Conservation (phyloP, 1,140 invertebrate species). For the Pseudobourletiella spinata region DNA sequence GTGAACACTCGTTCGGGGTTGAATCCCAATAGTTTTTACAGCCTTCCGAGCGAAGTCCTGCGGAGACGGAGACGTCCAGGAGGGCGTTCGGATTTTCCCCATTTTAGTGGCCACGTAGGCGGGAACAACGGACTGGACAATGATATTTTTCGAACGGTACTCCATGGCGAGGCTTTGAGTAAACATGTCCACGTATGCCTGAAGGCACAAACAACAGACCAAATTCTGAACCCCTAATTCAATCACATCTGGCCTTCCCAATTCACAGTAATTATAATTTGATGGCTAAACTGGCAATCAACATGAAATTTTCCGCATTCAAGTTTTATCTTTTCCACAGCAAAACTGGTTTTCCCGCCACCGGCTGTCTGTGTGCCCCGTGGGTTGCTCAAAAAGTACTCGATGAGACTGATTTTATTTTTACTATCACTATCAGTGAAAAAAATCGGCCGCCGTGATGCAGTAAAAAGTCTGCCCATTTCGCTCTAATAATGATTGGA, state of each 20-base stretch:
- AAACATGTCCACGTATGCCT: slow-evolving; percentile 71
- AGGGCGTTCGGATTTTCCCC: slow-evolving; percentile 70
- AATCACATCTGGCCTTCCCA: no score
- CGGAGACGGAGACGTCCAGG: slow-evolving; percentile 66
- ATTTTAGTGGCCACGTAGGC: slow-evolving; percentile 87
- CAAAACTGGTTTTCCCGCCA: no score
- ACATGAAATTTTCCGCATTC: neutral
- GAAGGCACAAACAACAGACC: no score
- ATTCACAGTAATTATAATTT: neutral
- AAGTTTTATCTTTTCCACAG: neutral
- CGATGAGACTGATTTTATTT: no score
- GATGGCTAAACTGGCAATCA: neutral
- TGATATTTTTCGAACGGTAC: slow-evolving; percentile 64
- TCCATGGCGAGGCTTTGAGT: slow-evolving; percentile 67
- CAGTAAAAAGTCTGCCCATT: neutral
- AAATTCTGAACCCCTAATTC: no score
- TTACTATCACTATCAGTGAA: no score
- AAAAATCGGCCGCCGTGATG: no score
- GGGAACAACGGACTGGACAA: slow-evolving; percentile 71
- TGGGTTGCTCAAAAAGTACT: no score
- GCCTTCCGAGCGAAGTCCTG: slow-evolving; percentile 64
- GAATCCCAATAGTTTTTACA: slow-evolving; percentile 63
- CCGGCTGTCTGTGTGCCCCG: no score
- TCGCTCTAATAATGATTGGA: no score
- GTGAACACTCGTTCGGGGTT: slow-evolving; percentile 64